A percentile compares a stretch with the other conserved stretches of the same genome.
Evolutionary conservation across 2,113 vertebrate species (phyloP).

Genomic region (Calidris pugnax): DNA sequence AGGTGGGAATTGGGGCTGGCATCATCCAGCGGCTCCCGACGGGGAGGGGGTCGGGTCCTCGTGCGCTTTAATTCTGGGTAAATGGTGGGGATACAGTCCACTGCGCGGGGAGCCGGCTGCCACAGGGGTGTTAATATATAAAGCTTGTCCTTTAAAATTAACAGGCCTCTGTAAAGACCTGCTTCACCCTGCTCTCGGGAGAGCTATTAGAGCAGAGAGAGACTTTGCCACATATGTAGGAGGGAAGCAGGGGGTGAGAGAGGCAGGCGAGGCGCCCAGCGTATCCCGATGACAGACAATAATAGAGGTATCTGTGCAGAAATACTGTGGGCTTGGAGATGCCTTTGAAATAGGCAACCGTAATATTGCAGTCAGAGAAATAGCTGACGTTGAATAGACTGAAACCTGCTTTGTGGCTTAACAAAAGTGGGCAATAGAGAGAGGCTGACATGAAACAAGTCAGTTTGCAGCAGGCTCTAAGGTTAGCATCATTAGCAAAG

Average conservation of each 20-base stretch:
- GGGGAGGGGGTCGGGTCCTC: background rate
- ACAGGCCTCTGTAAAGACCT: slow-evolving; percentile 70
- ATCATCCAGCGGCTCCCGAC: accelerated
- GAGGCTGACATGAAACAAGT: slow-evolving; percentile 58
- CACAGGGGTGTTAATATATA: slow-evolving; percentile 18
- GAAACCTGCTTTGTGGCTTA: slow-evolving; percentile 62
- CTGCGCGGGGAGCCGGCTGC: background rate
- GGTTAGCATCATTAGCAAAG: slow-evolving; percentile 63
- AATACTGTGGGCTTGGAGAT: slow-evolving; percentile 61
- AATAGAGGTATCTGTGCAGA: slow-evolving; percentile 50
- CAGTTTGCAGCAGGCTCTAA: slow-evolving; percentile 54
- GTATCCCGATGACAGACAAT: slow-evolving; percentile 42
- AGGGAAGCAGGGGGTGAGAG: background rate
- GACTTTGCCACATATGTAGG: background rate
- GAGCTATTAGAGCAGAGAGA: slow-evolving; percentile 73
- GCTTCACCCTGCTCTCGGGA: slow-evolving; percentile 68
- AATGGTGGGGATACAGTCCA: background rate
- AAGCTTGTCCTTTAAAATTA: slow-evolving; percentile 74
- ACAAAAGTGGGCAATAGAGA: slow-evolving; percentile 63
- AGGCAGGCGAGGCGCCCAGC: background rate
- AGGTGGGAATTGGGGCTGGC: background rate
- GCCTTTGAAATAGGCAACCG: slow-evolving; percentile 65
- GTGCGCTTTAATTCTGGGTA: background rate
- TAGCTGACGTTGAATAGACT: slow-evolving; percentile 46
- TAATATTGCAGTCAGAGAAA: slow-evolving; percentile 39